Conservation (phyloP, 1,140 invertebrate species). For the Bombus huntii region DNA sequence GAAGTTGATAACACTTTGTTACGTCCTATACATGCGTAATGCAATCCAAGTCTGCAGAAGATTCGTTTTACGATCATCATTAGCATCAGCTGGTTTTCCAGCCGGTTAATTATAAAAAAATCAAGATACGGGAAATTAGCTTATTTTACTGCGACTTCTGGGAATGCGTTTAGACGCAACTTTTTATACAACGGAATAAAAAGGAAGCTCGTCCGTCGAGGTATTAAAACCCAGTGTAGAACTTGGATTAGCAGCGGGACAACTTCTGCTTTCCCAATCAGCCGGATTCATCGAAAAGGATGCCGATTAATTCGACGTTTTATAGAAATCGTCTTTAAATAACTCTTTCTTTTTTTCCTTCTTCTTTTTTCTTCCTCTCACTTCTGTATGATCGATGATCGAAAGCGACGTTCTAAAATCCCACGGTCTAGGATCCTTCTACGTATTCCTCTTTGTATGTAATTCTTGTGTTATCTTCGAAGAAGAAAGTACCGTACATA, state of each 20-base stretch:
- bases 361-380: too few species aligned
- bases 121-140: conserved; percentile 22
- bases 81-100: conserved; percentile 21
- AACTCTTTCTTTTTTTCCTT: too few species aligned
- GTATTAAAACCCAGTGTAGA: neutral
- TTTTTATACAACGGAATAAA: conserved; percentile 15
- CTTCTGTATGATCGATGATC: neutral
- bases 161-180: conserved; percentile 10
- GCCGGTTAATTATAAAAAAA: neutral
- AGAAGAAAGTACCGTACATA: neutral
- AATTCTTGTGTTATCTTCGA: neutral
- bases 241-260: neutral
- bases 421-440: neutral
- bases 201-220: neutral
- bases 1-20: conserved; percentile 42
- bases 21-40: conserved; percentile 10
- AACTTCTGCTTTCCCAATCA: conserved; percentile 9
- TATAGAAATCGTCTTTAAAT: conserved; percentile 11
- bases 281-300: conserved; percentile 1
- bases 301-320: conserved; percentile 21
- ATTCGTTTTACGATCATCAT: conserved; percentile 23
- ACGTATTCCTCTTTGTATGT: neutral
- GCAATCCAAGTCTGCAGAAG: neutral
- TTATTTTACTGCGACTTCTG: conserved; percentile 14
- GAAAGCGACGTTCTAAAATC: neutral